Percentiles rank a stretch among this genome's conserved stretches.
phyloP scores from a whole-genome alignment of 2,113 vertebrate genomes.

The Bambusicola thoracicus region DNA sequence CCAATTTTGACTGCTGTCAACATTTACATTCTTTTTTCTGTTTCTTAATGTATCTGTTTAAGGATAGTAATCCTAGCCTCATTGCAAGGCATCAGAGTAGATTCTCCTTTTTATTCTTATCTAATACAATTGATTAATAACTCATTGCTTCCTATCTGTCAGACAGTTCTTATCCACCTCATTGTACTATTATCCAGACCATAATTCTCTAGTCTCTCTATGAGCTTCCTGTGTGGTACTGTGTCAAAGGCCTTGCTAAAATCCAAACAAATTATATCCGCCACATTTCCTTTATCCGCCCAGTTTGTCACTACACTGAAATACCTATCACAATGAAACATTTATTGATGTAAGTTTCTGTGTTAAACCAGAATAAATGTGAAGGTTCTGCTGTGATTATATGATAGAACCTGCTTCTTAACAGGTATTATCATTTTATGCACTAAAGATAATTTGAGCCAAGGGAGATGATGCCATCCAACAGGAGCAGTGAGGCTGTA shows the following conservation, averaged over 20 bases:
- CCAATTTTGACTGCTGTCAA: conserved; percentile 8
- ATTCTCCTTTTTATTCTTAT: conserved; percentile 47
- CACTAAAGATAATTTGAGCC: conserved; percentile 73
- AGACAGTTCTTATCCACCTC: conserved; percentile 60
- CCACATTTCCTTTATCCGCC: conserved; percentile 65
- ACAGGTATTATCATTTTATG: conserved; percentile 73
- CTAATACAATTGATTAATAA: conserved; percentile 70
- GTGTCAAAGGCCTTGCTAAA: conserved; percentile 70
- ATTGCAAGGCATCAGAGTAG: conserved; percentile 5
- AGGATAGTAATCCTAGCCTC: conserved; percentile 27
- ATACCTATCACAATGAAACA: conserved; percentile 60
- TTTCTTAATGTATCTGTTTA: conserved; percentile 31
- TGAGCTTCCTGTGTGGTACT: conserved; percentile 67
- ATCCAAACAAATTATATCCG: conserved; percentile 75
- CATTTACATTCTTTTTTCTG: conserved; percentile 30
- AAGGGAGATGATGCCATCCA: conserved; percentile 73
- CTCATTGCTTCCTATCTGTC: conserved; percentile 53
- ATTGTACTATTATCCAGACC: conserved; percentile 35
- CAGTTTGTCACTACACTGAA: conserved; percentile 59
- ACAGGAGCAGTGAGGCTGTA: conserved; percentile 25
- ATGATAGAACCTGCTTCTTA: conserved; percentile 64
- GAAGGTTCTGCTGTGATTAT: conserved; percentile 69
- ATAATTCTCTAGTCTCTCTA: conserved; percentile 52
- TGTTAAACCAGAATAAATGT: conserved; percentile 66
- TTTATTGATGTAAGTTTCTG: conserved; percentile 66